Conservation (phyloP, 2,888 invertebrate species). For the Coleophora flavipennella region DNA sequence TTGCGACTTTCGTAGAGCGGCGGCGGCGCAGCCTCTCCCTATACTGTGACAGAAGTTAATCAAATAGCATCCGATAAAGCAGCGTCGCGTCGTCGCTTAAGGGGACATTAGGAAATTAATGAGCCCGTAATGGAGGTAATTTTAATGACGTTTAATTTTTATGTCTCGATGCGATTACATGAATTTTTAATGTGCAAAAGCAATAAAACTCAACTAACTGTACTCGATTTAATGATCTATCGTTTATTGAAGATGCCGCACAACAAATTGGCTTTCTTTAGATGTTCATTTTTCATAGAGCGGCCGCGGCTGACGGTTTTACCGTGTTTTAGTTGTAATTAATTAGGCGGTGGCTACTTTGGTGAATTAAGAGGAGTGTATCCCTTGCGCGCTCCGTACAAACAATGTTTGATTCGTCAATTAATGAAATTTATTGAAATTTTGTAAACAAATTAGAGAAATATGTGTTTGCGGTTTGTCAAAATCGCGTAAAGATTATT, state of each 20-base stretch:
- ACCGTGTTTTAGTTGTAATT: slow-evolving; percentile 16
- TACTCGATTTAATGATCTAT: slow-evolving; percentile 43
- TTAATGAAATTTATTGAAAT: too few relatives aligned
- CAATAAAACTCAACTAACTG: slow-evolving; percentile 48
- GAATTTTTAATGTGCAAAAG: slow-evolving; percentile 57
- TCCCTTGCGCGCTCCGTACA: too few relatives aligned
- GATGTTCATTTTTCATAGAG: slow-evolving; percentile 32
- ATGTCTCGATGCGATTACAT: slow-evolving; percentile 48
- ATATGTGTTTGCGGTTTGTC: too few relatives aligned
- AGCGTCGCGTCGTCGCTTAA: slow-evolving; percentile 37
- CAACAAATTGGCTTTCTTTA: slow-evolving; percentile 39
- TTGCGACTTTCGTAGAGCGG: slow-evolving; percentile 38
- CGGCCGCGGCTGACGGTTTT: slow-evolving; percentile 22
- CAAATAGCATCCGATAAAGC: slow-evolving; percentile 25
- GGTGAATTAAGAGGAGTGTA: too few relatives aligned
- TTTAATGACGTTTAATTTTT: slow-evolving; percentile 52
- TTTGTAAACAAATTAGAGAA: too few relatives aligned
- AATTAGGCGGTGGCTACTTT: too few relatives aligned
- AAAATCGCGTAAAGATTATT: too few relatives aligned
- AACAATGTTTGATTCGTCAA: too few relatives aligned
- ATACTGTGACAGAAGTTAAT: slow-evolving; percentile 36
- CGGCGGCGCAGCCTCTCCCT: slow-evolving; percentile 22
- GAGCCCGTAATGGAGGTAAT: slow-evolving; percentile 60
- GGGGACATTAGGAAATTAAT: slow-evolving; percentile 64
- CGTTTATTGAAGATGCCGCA: slow-evolving; percentile 36